Evolutionary conservation across 2,797 vertebrate species (phyloP).

Genomic region (Ptychobarbus kaznakovi): DNA sequence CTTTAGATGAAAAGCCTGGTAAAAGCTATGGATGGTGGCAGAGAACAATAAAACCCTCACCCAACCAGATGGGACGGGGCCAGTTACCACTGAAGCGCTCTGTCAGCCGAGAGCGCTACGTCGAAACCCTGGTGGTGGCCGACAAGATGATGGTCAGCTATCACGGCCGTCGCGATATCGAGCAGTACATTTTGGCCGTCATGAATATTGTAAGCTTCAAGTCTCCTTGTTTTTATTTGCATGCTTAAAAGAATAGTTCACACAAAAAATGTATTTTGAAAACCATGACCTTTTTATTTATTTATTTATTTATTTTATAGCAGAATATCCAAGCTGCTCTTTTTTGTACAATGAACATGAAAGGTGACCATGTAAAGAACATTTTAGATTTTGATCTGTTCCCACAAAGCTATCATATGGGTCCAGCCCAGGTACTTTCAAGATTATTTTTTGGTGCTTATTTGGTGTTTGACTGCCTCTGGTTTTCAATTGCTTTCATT

Average conservation of each 20-base stretch:
- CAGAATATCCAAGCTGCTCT: too few relatives aligned
- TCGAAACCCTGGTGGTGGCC: slow-evolving; percentile 96
- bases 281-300: neutral
- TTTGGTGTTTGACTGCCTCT: neutral
- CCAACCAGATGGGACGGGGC: slow-evolving; percentile 87
- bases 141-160: slow-evolving; percentile 99
- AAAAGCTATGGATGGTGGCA: slow-evolving; percentile 93
- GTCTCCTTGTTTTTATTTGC: slow-evolving; percentile 56
- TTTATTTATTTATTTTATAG: neutral
- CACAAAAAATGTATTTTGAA: neutral
- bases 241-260: neutral
- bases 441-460: neutral
- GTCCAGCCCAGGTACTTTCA: neutral
- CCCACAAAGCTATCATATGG: neutral
- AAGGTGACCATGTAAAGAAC: neutral
- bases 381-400: neutral
- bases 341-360: neutral
- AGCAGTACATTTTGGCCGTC: slow-evolving; percentile 97
- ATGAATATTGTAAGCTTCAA: slow-evolving; percentile 99
- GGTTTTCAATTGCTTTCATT: neutral
- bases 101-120: slow-evolving; percentile 92
- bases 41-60: slow-evolving; percentile 85
- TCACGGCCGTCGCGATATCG: slow-evolving; percentile 96
- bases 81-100: slow-evolving; percentile 96
- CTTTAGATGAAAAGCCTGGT: slow-evolving; percentile 91